These are phyloP conservation scores for Aselliscus stoliczkanus DNA, from an alignment of 2,797 vertebrate genomes.

Conservation along the genomic window DNA sequence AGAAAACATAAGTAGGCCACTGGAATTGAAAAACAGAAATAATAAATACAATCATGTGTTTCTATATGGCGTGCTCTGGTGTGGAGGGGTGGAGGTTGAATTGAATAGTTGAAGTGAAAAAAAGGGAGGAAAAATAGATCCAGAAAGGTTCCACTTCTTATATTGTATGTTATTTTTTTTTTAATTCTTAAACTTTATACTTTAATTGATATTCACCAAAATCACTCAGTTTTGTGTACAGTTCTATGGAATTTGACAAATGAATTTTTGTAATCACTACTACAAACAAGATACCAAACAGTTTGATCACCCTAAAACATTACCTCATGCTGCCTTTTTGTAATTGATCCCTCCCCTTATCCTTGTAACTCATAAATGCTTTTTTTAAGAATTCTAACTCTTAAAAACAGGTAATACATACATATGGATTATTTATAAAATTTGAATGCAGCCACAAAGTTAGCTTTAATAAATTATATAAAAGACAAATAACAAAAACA, in stretches of 20 bases:
- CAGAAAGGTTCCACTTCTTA: not conserved
- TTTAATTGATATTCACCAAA: not conserved
- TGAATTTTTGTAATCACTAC: not conserved
- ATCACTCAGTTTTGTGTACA: not conserved
- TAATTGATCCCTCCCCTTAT: not conserved
- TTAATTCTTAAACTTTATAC: not conserved
- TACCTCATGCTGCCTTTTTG: not conserved
- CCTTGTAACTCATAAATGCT: not conserved
- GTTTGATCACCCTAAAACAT: not conserved
- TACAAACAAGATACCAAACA: not conserved
- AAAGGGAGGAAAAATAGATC: rapidly evolving
- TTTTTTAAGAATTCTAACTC: not conserved
- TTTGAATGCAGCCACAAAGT: not conserved
- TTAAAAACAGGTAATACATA: not conserved
- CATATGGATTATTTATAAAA: not conserved
- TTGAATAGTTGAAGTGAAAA: not conserved
- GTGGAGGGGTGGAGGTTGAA: not conserved
- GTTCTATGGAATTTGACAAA: not conserved
- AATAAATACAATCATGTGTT: not conserved
- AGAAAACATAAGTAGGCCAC: not conserved
- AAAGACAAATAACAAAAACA: not conserved
- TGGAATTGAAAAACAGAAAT: not conserved
- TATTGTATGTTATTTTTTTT: not conserved
- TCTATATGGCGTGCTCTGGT: not conserved
- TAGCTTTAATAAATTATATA: not conserved